Percentiles rank a stretch among this genome's conserved stretches.
These are phyloP conservation scores for Limenitis camilla DNA, from an alignment of 2,888 invertebrate genomes.

Conservation along the genomic window DNA sequence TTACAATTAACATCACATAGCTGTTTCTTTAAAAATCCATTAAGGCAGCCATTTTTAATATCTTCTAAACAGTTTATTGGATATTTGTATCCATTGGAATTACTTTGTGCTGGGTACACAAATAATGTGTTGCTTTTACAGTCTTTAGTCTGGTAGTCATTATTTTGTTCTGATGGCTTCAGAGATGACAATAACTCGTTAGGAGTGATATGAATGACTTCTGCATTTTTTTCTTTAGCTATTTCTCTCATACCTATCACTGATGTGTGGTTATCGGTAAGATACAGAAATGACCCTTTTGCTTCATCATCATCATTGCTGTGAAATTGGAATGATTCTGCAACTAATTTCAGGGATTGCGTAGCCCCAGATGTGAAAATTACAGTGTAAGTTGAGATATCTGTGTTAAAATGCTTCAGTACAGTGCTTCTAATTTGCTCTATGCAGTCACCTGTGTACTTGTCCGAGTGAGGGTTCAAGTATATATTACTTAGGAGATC, in stretches of 20 bases:
- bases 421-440: slow-evolving; percentile 89
- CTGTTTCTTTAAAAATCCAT: slow-evolving; percentile 50
- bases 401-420: slow-evolving; percentile 89
- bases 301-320: slow-evolving; percentile 33
- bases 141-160: slow-evolving; percentile 25
- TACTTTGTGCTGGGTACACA: slow-evolving; percentile 93
- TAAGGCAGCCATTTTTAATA: slow-evolving; percentile 76
- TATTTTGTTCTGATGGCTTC: slow-evolving; percentile 22
- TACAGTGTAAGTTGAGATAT: slow-evolving; percentile 85
- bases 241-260: slow-evolving; percentile 93
- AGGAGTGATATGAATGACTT: slow-evolving; percentile 74
- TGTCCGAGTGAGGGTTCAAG: slow-evolving; percentile 94
- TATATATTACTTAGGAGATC: slow-evolving; percentile 84
- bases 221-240: slow-evolving; percentile 71
- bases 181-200: slow-evolving; percentile 69
- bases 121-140: slow-evolving; percentile 75
- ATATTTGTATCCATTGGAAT: slow-evolving; percentile 95
- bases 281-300: slow-evolving; percentile 82
- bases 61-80: slow-evolving; percentile 81
- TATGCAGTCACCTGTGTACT: slow-evolving; percentile 85
- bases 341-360: slow-evolving; percentile 85
- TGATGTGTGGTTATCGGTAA: slow-evolving; percentile 95
- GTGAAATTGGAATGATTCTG: slow-evolving; percentile 84
- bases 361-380: slow-evolving; percentile 98
- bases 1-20: slow-evolving; percentile 57